A percentile compares a stretch with the other conserved stretches of the same genome.
phyloP scores from a whole-genome alignment of 2,888 invertebrate species.

The Alloplasta piceator region DNA sequence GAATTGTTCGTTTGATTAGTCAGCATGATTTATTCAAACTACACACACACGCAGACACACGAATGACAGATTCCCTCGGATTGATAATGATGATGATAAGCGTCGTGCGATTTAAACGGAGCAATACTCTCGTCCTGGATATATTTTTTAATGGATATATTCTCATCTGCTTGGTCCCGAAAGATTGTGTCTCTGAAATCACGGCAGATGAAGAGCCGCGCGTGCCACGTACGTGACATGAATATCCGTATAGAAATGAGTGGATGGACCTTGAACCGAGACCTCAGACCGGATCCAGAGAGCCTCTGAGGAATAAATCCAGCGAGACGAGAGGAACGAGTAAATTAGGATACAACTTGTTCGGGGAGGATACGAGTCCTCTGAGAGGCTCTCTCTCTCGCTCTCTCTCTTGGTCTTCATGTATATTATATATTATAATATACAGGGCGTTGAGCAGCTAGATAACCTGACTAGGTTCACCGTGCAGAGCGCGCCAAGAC shows the following conservation, averaged over 20 bases:
- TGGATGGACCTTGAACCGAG: conserved; percentile 62
- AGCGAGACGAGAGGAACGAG: conserved; percentile 57
- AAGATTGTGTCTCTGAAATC: conserved; percentile 52
- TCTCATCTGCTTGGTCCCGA: conserved; percentile 6
- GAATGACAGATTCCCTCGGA: background rate
- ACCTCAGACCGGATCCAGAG: conserved; percentile 58
- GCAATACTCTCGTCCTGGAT: conserved; percentile 27
- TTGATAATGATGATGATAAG: conserved; percentile 41
- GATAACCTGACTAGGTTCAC: too few relatives aligned
- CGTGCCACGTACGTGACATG: conserved; percentile 66
- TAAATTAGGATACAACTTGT: conserved; percentile 67
- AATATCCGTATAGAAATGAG: conserved; percentile 49
- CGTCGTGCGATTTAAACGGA: conserved; percentile 38
- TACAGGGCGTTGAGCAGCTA: too few relatives aligned
- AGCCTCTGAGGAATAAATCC: conserved; percentile 10
- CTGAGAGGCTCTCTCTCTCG: background rate
- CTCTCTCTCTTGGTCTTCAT: conserved; percentile 18
- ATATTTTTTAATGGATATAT: conserved; percentile 37
- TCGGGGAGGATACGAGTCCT: conserved; percentile 55
- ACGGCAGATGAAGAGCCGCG: conserved; percentile 60
- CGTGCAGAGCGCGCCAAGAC: too few relatives aligned
- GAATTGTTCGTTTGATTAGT: conserved; percentile 50
- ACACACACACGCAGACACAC: background rate
- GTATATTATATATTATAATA: conserved; percentile 11
- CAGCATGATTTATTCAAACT: conserved; percentile 30